Base-by-base conservation (phyloP, 1,140 invertebrate species). In the Hypsibius dujardini region DNA sequence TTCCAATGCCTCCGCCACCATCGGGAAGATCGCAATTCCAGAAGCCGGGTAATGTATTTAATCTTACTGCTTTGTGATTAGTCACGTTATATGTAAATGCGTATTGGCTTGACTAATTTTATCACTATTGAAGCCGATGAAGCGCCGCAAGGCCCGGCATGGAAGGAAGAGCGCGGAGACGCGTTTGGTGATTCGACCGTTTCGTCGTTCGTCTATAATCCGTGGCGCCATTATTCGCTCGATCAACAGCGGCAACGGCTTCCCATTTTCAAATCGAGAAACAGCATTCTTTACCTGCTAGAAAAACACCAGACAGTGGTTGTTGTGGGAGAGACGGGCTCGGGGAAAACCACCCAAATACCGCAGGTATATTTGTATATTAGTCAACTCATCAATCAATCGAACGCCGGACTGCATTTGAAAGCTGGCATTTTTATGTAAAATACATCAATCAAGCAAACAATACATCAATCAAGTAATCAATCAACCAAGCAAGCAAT, bases 291-390 rank as follows among this genome's bases (percentile, higher is more conserved):
- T 42, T 94, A 93, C 80, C 80, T 95, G 71, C 77, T 95, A 70
- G 91, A 97, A 79, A 89, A 90, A 72, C 88, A 88, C 81, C 92
- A 95, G 78, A 90, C 89, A 0, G 78, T 96, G 7, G 84, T 98
- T 56, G 79, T 97, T 28, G 86, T 95, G 46, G 94, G 94, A 7
- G 92, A 97, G 80, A 97, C 95, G 46, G 95, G 95, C 46, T 91
- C 89, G 80, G 95, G 95, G 7, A 98, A 98, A 80, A 95, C 90
- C 77, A 97, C 94, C 0, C 94, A 97, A 83, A 85, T 97, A 73
- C 90, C 91, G 46, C 89, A 96, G 28, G 28, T 28, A 28, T 28
- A 28, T 28, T 28, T 28, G 28, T 28, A 28, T 28, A 0, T 28
- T 28, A 28, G 28, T 28, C 28, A 28, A 28, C 28, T 28, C 28